Evolutionary conservation across 2,113 vertebrate genomes (phyloP), one percentile per base, ranked within the genome.

Genomic region (Myrmophylax atrothorax): DNA sequence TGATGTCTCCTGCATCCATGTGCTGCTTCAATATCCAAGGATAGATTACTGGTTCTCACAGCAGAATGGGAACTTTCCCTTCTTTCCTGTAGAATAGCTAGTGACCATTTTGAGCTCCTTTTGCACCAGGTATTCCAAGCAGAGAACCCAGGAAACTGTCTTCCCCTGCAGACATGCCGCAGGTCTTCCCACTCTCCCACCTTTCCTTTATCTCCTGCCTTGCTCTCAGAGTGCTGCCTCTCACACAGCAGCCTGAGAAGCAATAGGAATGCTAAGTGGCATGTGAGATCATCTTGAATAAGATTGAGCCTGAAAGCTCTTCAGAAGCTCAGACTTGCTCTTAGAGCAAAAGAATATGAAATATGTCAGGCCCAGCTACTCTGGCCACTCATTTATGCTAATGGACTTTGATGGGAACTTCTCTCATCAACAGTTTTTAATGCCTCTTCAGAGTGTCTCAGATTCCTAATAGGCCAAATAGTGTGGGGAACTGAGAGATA

Each of bases 251-350:
- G 29, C 53, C 67, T 76, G 85, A 89, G 85, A 83, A 97, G 52
- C 4, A 0, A 75, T 67, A 49, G 50, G 80, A 89, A 93, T 79
- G 63, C 85, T 97, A 92, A 96, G 49, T 87, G 64, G 50, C 69
- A 70, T 55, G 35, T 94, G 86, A 96, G 56, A 96, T 90, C 52
- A 94, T 91, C 60, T 53, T 73, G 23, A 93, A 17, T 55, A 88
- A 90, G 93, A 96, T 29, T 33, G 90, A 93, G 91, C 89, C 74
- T 89, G 74, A 95, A 93, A 90, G 94, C 82, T 92, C 87, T 84
- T 88, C 86, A 75, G 80, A 97, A 94, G 69, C 81, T 75, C 60
- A 74, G 40, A 73, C 55, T 94, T 62, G 68, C 73, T 78, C 58
- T 89, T 68, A 24, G 18, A 97, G 37, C 78, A 81, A 93, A 77